phyloP scores from a whole-genome alignment of 2,113 vertebrate genomes.

The Anthoscopus minutus region DNA sequence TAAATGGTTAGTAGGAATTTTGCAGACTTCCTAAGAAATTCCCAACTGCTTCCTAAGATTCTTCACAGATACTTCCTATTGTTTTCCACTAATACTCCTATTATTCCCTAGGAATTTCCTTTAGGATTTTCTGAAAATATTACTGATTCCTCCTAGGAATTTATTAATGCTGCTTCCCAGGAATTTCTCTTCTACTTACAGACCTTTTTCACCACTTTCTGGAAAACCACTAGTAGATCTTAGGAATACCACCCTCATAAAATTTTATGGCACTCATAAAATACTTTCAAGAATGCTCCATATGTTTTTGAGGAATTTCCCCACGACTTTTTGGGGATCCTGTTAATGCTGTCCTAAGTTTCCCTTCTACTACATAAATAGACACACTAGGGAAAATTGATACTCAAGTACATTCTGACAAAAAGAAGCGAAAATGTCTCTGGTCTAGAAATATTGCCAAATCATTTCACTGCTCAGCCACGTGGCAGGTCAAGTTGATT shows the following conservation, averaged over 20 bases:
- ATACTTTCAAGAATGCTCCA: neutral
- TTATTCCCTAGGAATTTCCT: neutral
- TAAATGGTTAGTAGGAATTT: neutral
- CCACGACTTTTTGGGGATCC: fast-evolving
- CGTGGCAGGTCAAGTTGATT: neutral
- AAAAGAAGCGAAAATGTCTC: neutral
- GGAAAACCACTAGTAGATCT: neutral
- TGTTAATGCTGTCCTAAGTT: neutral
- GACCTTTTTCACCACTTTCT: neutral
- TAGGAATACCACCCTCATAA: neutral
- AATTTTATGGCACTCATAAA: neutral
- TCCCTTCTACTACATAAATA: neutral
- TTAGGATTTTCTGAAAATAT: neutral
- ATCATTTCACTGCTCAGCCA: neutral
- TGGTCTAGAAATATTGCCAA: neutral
- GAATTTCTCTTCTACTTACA: neutral
- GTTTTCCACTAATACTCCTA: neutral
- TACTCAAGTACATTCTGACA: neutral
- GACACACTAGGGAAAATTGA: neutral
- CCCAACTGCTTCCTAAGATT: neutral
- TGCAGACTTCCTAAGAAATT: neutral
- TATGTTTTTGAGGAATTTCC: neutral
- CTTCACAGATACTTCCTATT: neutral
- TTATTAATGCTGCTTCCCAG: neutral
- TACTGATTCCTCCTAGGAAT: neutral